Evolutionary conservation across 2,888 invertebrate species (phyloP), one percentile per base, ranked within the genome.

Genomic region (Rutpela maculata): DNA sequence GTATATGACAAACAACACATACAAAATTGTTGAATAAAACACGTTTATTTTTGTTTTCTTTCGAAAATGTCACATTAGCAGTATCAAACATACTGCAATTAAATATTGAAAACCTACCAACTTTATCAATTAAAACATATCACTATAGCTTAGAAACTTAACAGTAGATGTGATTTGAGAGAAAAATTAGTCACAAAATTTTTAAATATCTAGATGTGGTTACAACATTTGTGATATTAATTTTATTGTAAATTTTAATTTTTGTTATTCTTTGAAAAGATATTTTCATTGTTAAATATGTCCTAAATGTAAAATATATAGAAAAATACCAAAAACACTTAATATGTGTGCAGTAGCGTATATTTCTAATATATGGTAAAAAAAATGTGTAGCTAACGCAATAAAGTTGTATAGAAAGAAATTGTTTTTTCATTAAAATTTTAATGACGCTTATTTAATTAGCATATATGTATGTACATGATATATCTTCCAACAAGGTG

Each of bases 321-420:
- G 38, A 60, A 62, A 70, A 65, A 78, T 31, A 69, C 35, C 43
- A 71, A 78, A 71, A 62, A 70, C 71, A 80, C 79, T 84, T 83
- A 80, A 83, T 87, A 86, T 87, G 84, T 82, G 81, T 62, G 70
- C 57, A 69, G 57, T 87, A 86, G 85, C 85, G 82, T 87, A 85
- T 78, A 84, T 85, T 86, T 87, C 86, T 86, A 86, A 85, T 87
- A 76, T 76, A 85, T 83, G 82, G 84, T 84, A 84, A 82, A 72
- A 82, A 72, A 81, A 88, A 89, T 89, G 90, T 90, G 90, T 90
- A 90, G 90, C 89, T 89, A 81, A 89, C 88, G 90, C 90, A 90
- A 90, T 90, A 90, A 50, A 89, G 87, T 87, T 89, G 88, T 90
- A 89, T 89, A 88, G 86, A 87, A 83, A 85, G 82, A 82, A 82